Conservation (phyloP, 2,797 vertebrate species). For the Danio tinwini region DNA sequence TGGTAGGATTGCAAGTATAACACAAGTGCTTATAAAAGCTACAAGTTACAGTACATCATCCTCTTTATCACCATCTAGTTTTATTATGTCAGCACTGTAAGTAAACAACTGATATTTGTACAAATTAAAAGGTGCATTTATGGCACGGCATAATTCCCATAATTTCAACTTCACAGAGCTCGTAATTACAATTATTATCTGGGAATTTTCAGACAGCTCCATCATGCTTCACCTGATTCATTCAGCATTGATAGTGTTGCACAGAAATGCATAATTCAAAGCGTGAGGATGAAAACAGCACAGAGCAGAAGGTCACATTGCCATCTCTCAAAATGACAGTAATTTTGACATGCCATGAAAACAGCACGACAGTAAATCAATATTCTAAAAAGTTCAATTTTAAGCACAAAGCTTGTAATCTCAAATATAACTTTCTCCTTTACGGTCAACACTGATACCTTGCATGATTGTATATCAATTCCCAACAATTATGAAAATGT, state of each 20-base stretch:
- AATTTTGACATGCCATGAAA: too few relatives aligned
- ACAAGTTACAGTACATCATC: not conserved
- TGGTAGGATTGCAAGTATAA: not conserved
- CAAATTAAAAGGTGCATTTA: not conserved
- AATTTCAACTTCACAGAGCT: too few relatives aligned
- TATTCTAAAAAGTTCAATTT: not conserved
- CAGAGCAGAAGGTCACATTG: too few relatives aligned
- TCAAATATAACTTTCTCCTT: not conserved
- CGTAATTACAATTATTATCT: too few relatives aligned
- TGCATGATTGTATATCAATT: not conserved
- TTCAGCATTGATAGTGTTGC: too few relatives aligned
- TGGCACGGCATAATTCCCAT: too few relatives aligned
- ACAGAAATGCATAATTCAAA: too few relatives aligned
- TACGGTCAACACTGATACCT: not conserved
- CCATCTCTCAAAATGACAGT: too few relatives aligned
- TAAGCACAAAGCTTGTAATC: not conserved
- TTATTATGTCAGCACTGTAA: not conserved
- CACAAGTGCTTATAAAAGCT: not conserved
- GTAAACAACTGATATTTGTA: conserved; percentile 9
- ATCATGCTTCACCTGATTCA: too few relatives aligned
- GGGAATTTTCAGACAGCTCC: too few relatives aligned
- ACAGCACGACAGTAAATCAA: not conserved
- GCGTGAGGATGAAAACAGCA: too few relatives aligned
- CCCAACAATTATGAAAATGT: not conserved
- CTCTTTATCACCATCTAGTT: not conserved